These are phyloP conservation scores for Myathropa florea DNA, from an alignment of 2,888 invertebrate genomes.

Conservation along the genomic window DNA sequence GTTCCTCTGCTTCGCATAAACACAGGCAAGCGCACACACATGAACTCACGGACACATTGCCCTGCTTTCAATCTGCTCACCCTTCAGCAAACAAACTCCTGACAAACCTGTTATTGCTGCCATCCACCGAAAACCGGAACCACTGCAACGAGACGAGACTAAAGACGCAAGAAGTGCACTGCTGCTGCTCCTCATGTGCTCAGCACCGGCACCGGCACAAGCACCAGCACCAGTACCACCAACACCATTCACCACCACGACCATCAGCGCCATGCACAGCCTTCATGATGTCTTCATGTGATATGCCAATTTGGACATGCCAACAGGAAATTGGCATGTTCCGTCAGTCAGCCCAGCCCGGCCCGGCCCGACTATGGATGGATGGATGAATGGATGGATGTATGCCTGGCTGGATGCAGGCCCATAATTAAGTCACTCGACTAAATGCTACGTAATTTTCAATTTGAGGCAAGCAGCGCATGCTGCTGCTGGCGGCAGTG, in stretches of 20 bases:
- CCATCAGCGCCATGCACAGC: slow-evolving; percentile 10
- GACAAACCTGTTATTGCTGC: slow-evolving; percentile 62
- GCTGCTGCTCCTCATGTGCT: slow-evolving; percentile 26
- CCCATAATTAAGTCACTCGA: slow-evolving; percentile 70
- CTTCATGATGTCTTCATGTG: slow-evolving; percentile 67
- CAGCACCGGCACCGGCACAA: background rate
- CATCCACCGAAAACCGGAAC: slow-evolving; percentile 65
- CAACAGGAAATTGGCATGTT: slow-evolving; percentile 71
- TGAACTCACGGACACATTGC: slow-evolving; percentile 10
- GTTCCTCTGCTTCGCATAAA: slow-evolving; percentile 22
- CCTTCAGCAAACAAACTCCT: slow-evolving; percentile 63
- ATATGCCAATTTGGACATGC: slow-evolving; percentile 71
- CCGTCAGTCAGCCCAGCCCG: slow-evolving; percentile 53
- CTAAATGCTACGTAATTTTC: slow-evolving; percentile 71
- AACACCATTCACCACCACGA: background rate
- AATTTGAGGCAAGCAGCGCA: slow-evolving; percentile 69
- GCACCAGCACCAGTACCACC: background rate
- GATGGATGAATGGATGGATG: slow-evolving; percentile 42
- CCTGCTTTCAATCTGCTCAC: slow-evolving; percentile 44
- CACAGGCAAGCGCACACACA: background rate
- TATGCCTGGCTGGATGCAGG: slow-evolving; percentile 47
- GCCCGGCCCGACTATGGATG: slow-evolving; percentile 46
- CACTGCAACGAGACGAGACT: slow-evolving; percentile 40
- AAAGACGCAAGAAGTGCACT: slow-evolving; percentile 40
- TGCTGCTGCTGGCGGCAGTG: slow-evolving; percentile 49